Evolutionary conservation across 2,888 invertebrate genomes (phyloP).

Genomic region (Congeria kusceri): DNA sequence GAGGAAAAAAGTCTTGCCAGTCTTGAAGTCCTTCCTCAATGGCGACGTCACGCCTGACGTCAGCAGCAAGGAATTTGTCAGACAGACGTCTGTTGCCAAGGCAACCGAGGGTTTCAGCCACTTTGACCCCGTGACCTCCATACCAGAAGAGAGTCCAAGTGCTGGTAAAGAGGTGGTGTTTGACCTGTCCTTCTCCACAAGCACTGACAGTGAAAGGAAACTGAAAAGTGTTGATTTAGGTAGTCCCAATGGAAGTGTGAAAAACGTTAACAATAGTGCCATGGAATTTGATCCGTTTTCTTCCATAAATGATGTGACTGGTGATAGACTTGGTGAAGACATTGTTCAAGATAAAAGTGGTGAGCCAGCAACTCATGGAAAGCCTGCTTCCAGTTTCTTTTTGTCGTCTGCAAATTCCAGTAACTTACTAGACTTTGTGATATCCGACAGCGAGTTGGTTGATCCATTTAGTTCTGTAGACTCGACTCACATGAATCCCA

Average conservation of each 20-base stretch:
- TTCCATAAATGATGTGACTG: not conserved
- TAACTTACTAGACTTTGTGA: constrained; percentile 50
- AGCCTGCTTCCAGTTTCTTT: not conserved
- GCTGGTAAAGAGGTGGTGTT: not conserved
- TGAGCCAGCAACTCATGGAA: not conserved
- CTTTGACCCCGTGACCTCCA: constrained; percentile 3
- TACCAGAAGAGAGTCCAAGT: not conserved
- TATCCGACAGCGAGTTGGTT: constrained; percentile 53
- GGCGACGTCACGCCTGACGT: constrained; percentile 47
- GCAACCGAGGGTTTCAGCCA: constrained; percentile 49
- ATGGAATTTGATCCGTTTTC: constrained; percentile 8
- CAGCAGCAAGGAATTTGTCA: constrained; percentile 51
- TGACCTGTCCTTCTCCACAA: not conserved
- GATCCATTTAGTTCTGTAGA: constrained; percentile 50
- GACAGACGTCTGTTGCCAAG: constrained; percentile 44
- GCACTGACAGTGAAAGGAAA: not conserved
- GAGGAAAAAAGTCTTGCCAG: constrained; percentile 83
- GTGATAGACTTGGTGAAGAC: too few relatives aligned
- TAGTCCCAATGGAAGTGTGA: not conserved
- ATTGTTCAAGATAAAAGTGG: not conserved
- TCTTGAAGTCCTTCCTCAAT: constrained; percentile 73
- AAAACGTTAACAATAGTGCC: too few relatives aligned
- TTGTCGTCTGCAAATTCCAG: constrained; percentile 55
- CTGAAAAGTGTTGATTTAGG: not conserved
- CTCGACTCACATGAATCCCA: not conserved